Percentiles rank a stretch among this genome's conserved stretches.
These are phyloP conservation scores for Dascillus cervinus DNA, from an alignment of 2,888 invertebrate species.

Conservation along the genomic window DNA sequence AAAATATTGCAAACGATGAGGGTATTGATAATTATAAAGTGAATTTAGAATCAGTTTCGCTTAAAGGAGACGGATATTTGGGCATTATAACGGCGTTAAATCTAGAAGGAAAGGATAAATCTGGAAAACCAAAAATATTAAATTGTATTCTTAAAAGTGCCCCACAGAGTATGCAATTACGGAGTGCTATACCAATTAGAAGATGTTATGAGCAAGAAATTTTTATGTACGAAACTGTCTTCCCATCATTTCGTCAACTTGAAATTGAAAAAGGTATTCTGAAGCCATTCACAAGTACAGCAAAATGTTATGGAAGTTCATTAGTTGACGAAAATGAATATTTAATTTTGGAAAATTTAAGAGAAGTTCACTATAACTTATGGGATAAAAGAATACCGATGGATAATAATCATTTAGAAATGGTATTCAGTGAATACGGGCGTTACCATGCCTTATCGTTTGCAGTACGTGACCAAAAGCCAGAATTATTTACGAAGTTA, in stretches of 20 bases:
- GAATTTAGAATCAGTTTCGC: conserved; percentile 3
- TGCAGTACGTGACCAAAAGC: conserved; percentile 21
- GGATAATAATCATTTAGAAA: conserved; percentile 23
- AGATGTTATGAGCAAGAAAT: conserved; percentile 21
- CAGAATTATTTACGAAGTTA: conserved; percentile 18
- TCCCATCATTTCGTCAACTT: conserved; percentile 19
- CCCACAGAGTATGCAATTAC: conserved; percentile 7
- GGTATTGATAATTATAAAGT: background rate
- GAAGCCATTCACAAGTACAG: conserved; percentile 12
- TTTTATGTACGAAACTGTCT: conserved; percentile 20
- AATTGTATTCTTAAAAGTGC: conserved; percentile 10
- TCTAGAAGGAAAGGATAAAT: conserved; percentile 15
- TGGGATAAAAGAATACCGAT: conserved; percentile 20
- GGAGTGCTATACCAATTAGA: conserved; percentile 11
- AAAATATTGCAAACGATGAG: background rate
- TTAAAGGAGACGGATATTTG: conserved; percentile 24
- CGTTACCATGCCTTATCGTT: conserved; percentile 25
- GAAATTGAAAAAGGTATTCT: conserved; percentile 15
- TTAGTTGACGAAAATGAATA: conserved; percentile 13
- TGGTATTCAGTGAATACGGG: conserved; percentile 25
- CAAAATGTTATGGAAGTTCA: conserved; percentile 18
- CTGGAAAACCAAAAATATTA: conserved; percentile 11
- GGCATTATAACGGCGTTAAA: conserved; percentile 13
- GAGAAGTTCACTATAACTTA: conserved; percentile 18
- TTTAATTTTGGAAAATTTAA: conserved; percentile 25